A percentile compares a stretch with the other conserved stretches of the same genome.
Evolutionary conservation across 2,797 vertebrate species (phyloP).

Genomic region (Psittacula echo): DNA sequence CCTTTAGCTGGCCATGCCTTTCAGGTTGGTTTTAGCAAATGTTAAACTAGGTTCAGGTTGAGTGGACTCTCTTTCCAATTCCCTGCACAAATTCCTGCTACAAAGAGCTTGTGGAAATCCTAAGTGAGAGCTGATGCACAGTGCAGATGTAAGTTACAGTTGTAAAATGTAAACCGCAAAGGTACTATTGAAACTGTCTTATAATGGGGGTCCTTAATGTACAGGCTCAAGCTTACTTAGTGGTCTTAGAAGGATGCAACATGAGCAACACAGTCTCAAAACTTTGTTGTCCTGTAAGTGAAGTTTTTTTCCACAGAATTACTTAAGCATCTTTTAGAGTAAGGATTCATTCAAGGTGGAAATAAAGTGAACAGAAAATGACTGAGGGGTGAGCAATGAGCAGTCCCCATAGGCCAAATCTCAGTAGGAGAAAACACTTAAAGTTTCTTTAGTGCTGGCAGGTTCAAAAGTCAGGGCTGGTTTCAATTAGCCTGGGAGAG

Average conservation of each 20-base stretch:
- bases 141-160: neutral
- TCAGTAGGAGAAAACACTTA: constrained; percentile 75
- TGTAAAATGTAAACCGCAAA: neutral
- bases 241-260: neutral
- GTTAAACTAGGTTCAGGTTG: neutral
- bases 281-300: neutral
- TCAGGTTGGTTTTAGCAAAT: neutral
- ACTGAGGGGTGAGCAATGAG: constrained; percentile 60
- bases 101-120: neutral
- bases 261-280: neutral
- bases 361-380: constrained; percentile 65
- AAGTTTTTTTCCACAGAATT: neutral
- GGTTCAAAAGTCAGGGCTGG: constrained; percentile 82
- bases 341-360: constrained; percentile 60
- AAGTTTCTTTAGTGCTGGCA: constrained; percentile 77
- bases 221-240: neutral
- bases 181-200: neutral
- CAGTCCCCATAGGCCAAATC: constrained; percentile 63
- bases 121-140: neutral
- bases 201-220: neutral
- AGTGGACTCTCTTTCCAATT: neutral
- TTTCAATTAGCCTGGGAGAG: constrained; percentile 88
- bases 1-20: neutral
- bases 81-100: neutral
- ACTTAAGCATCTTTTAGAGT: constrained; percentile 15